These are phyloP conservation scores for Papilio glaucus DNA, from an alignment of 1,140 invertebrate genomes.

Conservation along the genomic window DNA sequence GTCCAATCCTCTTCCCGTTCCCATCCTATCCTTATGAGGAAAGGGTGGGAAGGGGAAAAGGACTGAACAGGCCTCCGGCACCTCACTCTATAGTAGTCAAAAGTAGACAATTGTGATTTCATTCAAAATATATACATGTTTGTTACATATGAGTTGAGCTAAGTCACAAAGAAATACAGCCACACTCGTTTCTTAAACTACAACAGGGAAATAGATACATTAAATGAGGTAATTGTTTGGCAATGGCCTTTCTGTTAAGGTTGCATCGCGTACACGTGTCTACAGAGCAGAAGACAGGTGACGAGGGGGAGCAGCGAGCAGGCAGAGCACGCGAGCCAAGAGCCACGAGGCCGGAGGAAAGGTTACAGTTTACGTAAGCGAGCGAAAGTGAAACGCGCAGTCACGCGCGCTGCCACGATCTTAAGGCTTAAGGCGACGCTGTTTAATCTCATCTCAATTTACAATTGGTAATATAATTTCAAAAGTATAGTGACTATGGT, in stretches of 20 bases:
- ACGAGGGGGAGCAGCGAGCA: neutral
- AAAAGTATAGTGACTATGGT: too few relatives aligned
- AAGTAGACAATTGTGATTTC: too few relatives aligned
- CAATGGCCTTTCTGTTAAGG: neutral
- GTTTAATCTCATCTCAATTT: slow-evolving; percentile 4
- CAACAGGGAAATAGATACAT: neutral
- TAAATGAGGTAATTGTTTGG: neutral
- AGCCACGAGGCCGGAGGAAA: neutral
- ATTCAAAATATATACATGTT: too few relatives aligned
- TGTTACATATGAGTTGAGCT: too few relatives aligned
- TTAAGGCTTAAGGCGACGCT: slow-evolving; percentile 7
- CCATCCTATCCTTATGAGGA: too few relatives aligned
- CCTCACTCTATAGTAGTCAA: too few relatives aligned
- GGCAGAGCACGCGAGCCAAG: neutral
- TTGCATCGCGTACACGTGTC: slow-evolving; percentile 5
- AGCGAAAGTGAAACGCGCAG: slow-evolving; percentile 17
- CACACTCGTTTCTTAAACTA: neutral
- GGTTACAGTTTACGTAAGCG: slow-evolving; percentile 23
- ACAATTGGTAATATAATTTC: neutral
- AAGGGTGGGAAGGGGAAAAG: too few relatives aligned
- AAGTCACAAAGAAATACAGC: too few relatives aligned
- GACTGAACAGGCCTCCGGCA: too few relatives aligned
- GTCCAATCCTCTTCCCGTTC: too few relatives aligned
- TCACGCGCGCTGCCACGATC: neutral
- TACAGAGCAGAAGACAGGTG: neutral